Evolutionary conservation across 2,888 invertebrate genomes (phyloP), one percentile per base, ranked within the genome.

Genomic region (Diabrotica balteata): DNA sequence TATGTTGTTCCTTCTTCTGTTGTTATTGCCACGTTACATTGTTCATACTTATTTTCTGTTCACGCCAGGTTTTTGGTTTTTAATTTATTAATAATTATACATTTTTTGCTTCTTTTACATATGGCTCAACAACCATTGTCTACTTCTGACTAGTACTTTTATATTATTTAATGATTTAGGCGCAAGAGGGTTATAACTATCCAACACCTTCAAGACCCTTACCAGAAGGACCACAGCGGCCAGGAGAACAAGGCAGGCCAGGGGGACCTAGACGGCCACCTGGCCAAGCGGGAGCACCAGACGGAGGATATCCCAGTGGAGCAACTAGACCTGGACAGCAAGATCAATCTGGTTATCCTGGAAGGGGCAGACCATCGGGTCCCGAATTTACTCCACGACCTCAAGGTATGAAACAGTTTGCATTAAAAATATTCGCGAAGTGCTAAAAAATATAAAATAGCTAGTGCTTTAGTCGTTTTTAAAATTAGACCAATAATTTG

Each of bases 121-220:
- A 32, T 32, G 32, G 32, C 32, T 2, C 32, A 2, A 32, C 5
- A 5, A 32, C 32, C 32, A 32, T 4, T 32, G 1, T 32, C 32
- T 4, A 4, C 32, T 32, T 32, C 32, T 32, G 32, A 32, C 32
- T 32, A 32, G 4, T 32, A 32, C 4, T 53, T 59, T 50, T 58
- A n/a, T 9, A 43, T n/a, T 42, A 11, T 8, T 55, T 54, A 2
- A 3, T 50, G 7, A n/a, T 10, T n/a, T 44, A 90, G 90, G 88
- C 87, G 63, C 92, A 93, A 86, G 88, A 87, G 79, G 93, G 93
- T 22, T 94, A 94, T 80, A 89, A 88, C 72, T 94, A 94, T 83
- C 90, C 90, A 72, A 87, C 89, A 69, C 93, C 93, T 7, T 86
- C 87, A 59, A 87, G 88, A 75, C 89, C 89, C 0, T 87, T 91